Evolutionary conservation across 2,888 invertebrate genomes (phyloP).

Genomic region (Pemphredon lugubris): DNA sequence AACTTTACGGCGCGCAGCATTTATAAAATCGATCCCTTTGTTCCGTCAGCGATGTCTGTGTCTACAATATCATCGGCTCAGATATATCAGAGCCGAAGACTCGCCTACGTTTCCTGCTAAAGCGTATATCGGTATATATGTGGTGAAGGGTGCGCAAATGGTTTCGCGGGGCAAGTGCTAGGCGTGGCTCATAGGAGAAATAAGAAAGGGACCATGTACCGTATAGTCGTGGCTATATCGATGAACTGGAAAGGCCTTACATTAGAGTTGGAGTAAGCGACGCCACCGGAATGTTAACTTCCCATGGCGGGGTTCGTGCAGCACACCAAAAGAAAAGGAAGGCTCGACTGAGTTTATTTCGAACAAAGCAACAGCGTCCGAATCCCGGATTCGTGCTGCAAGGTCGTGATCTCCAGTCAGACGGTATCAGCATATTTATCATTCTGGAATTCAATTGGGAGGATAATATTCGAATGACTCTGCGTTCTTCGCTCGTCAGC

Average conservation of each 20-base stretch:
- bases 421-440: conserved; percentile 8
- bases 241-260: conserved; percentile 66
- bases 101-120: conserved; percentile 46
- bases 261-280: conserved; percentile 46
- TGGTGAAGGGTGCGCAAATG: conserved; percentile 71
- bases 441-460: conserved; percentile 16
- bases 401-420: conserved; percentile 54
- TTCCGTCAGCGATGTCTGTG: conserved; percentile 18
- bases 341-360: conserved; percentile 28
- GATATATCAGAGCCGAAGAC: conserved; percentile 46
- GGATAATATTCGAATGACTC: background rate
- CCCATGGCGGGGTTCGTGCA: conserved; percentile 67
- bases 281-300: conserved; percentile 77
- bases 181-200: conserved; percentile 78
- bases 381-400: conserved; percentile 63
- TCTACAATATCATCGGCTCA: conserved; percentile 42
- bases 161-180: conserved; percentile 69
- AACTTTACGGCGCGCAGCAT: background rate
- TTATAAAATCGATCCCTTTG: conserved; percentile 26
- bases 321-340: conserved; percentile 41
- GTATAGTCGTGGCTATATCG: conserved; percentile 61
- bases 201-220: conserved; percentile 74
- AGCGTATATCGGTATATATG: conserved; percentile 8
- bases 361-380: conserved; percentile 51
- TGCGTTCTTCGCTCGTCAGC: too few relatives aligned